Conservation (phyloP, 2,888 invertebrate genomes). For the Clivina fossor region DNA sequence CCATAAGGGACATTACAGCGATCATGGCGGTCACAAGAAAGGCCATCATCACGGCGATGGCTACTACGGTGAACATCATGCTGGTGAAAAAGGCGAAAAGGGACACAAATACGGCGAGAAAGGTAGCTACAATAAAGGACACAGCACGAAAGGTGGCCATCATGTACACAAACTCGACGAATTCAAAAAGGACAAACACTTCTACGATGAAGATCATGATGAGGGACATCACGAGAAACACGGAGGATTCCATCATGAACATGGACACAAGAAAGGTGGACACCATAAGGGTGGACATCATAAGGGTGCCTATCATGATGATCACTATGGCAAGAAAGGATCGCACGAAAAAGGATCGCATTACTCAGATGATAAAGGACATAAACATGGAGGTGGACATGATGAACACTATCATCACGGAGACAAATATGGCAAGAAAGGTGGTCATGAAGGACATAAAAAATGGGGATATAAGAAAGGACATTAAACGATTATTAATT, state of each 20-base stretch:
- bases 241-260: slow-evolving; percentile 76
- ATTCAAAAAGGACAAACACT: slow-evolving; percentile 83
- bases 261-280: slow-evolving; percentile 80
- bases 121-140: slow-evolving; percentile 80
- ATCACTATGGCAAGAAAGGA: slow-evolving; percentile 79
- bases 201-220: slow-evolving; percentile 83
- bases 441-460: slow-evolving; percentile 77
- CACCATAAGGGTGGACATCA: slow-evolving; percentile 81
- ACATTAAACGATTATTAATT: slow-evolving; percentile 41
- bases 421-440: slow-evolving; percentile 76
- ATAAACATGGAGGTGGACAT: slow-evolving; percentile 76
- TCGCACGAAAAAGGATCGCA: slow-evolving; percentile 79
- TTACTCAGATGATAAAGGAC: slow-evolving; percentile 76
- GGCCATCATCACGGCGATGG: slow-evolving; percentile 64
- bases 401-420: slow-evolving; percentile 75
- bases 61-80: slow-evolving; percentile 66
- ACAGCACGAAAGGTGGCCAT: slow-evolving; percentile 83
- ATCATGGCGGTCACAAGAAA: slow-evolving; percentile 64
- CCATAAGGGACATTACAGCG: slow-evolving; percentile 64
- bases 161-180: slow-evolving; percentile 84
- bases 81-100: slow-evolving; percentile 69
- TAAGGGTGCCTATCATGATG: slow-evolving; percentile 73
- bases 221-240: slow-evolving; percentile 80
- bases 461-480: slow-evolving; percentile 69
- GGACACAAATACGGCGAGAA: slow-evolving; percentile 66